Base-by-base conservation (phyloP, 2,797 vertebrate species). In the Halcyon chelicuti region DNA sequence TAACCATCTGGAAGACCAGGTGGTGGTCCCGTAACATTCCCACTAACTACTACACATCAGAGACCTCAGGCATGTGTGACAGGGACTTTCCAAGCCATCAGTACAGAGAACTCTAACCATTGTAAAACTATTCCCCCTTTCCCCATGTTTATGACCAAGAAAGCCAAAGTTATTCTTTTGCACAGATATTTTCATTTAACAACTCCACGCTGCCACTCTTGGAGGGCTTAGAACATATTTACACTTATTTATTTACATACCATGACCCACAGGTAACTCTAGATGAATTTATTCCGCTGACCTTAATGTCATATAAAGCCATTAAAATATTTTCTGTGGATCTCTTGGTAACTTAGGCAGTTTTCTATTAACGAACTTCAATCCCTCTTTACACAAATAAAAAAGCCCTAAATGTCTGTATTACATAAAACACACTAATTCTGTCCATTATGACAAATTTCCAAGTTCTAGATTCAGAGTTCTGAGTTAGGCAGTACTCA, bases 1-100 rank as follows among this genome's bases (percentile, higher is more conserved):
- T 65, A 82, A 23, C 76, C 88, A 79, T 68, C 68, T 86, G 93
- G 77, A 92, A 92, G 75, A 78, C 20, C 88, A 92, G 68, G 47
- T 89, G 73, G 31, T 77, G 67, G 35, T 72, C 70, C 65, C 16
- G 0, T 37, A 88, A 78, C 11, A 4, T 63, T 70, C 51, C 66
- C 71, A 65, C 13, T 40, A 46, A 63, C 29, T 62, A 4, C 10
- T 17, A 44, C 42, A 33, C 10, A 52, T 28, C 1, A 1, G 52
- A 77, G 76, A 80, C 54, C 52, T 92, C 37, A 29, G 47, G 39
- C 39, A 15, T 2, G 49, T 1, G 2, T 58, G 72, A 46, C 20
- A 26, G 31, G 51, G 42, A 49, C 51, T 61, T 61, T 66, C 49
- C 51, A 60, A 89, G 68, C n/a, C 21, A 60, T 31, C 20, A 33